Percentiles rank a stretch among this genome's conserved stretches.
phyloP scores from a whole-genome alignment of 2,888 invertebrate genomes.

The Synergus itoensis region DNA sequence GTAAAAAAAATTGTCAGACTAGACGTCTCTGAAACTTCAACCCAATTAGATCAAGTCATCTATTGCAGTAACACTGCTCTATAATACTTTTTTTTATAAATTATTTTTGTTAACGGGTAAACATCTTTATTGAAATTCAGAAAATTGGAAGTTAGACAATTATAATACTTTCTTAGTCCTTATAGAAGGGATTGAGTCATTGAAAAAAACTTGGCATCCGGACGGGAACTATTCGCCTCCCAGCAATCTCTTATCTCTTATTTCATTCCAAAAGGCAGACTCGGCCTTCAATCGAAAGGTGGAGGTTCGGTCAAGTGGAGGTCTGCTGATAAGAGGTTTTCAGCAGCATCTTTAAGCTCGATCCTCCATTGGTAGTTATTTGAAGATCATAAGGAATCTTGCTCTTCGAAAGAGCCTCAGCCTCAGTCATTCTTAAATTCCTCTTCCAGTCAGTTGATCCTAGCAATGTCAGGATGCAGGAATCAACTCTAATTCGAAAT shows the following conservation, averaged over 20 bases:
- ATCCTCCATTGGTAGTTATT: constrained; percentile 67
- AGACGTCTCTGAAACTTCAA: too few species aligned
- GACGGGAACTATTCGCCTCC: constrained; percentile 22
- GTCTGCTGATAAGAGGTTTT: constrained; percentile 65
- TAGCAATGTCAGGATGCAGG: neutral
- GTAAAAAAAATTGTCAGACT: too few species aligned
- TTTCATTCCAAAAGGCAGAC: constrained; percentile 42
- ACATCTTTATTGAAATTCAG: too few species aligned
- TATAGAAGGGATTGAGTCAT: neutral
- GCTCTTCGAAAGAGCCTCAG: constrained; percentile 18
- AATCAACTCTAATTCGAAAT: constrained; percentile 8
- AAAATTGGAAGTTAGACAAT: neutral
- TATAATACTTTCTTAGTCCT: neutral
- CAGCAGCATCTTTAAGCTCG: constrained; percentile 63
- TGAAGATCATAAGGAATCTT: constrained; percentile 60
- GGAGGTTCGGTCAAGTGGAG: constrained; percentile 65
- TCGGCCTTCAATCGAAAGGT: constrained; percentile 46
- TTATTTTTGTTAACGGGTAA: too few species aligned
- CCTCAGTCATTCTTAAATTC: constrained; percentile 10
- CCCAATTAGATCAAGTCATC: too few species aligned
- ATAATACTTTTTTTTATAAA: too few species aligned
- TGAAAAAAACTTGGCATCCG: constrained; percentile 7
- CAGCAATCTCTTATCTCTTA: constrained; percentile 30
- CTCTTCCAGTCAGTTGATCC: constrained; percentile 48
- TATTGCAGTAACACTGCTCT: too few species aligned